Base-by-base conservation (phyloP, 2,113 vertebrate genomes). In the Macquaria ambigua region DNA sequence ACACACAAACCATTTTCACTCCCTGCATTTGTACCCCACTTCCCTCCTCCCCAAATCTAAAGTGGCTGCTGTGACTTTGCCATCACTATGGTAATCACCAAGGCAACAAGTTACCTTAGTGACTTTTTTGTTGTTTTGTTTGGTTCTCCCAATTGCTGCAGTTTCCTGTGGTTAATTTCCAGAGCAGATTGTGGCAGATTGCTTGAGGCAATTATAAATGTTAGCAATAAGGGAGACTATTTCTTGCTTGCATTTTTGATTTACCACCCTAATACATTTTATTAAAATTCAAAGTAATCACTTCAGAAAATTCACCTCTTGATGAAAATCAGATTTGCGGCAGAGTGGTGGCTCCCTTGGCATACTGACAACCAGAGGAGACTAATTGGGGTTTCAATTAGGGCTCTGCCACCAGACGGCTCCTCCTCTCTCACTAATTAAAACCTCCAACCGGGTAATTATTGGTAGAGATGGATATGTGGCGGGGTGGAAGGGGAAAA, bases 351-450 rank as follows among this genome's bases (percentile, higher is more conserved):
- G 18, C 64, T 87, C 66, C 81, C 63, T 71, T 53, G 0, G n/a
- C 78, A 79, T 25, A 48, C 79, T 48, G 85, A 79, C 53, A 52
- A 84, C 80, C 84, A 73, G 79, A 46, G 79, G 84, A 82, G 79
- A 73, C 67, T 89, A 90, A 93, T 84, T 88, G 79, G 73, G 28
- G 67, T 87, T 92, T 94, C 89, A 92, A 93, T 94, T 93, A 93
- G 79, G 81, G 43, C 76, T 77, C 73, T 76, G 64, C 74, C 0
- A 3, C 37, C 83, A 85, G 88, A 76, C 75, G 0, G 63, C 76
- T 85, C 82, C 78, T 89, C 84, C 82, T 85, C 84, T 69, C 64
- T 52, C 52, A 66, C 52, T 90, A 90, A 94, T 93, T 90, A 91
- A 92, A 93, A 91, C 62, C 82, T 79, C 62, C 79, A 87, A 84